phyloP scores from a whole-genome alignment of 2,888 invertebrate genomes.

The Leucophenga montana region DNA sequence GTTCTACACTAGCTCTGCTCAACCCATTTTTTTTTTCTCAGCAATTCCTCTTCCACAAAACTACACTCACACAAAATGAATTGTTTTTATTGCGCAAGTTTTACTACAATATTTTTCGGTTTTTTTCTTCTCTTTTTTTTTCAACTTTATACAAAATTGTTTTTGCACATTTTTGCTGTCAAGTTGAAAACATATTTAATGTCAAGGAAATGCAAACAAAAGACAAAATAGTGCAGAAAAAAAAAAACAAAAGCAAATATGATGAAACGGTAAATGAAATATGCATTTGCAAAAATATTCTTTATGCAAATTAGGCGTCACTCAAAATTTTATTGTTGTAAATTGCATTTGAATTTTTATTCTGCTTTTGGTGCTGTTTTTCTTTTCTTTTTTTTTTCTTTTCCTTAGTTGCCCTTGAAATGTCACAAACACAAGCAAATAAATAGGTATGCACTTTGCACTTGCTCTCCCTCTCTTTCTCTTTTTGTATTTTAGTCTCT shows the following conservation, averaged over 20 bases:
- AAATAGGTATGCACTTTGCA: neutral
- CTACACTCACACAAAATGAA: too few species aligned
- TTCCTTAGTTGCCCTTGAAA: neutral
- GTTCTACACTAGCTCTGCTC: too few species aligned
- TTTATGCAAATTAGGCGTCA: conserved; percentile 9
- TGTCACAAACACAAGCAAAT: neutral
- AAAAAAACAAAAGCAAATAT: neutral
- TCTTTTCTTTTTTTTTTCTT: conserved; percentile 26
- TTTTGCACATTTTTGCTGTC: neutral
- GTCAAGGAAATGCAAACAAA: neutral
- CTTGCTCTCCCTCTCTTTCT: neutral
- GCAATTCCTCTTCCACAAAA: too few species aligned
- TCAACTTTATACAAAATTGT: too few species aligned
- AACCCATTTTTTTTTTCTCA: too few species aligned
- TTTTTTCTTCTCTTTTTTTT: too few species aligned
- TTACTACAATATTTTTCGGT: too few species aligned
- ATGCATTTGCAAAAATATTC: neutral
- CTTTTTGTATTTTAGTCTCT: too few species aligned
- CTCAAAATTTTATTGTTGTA: conserved; percentile 8
- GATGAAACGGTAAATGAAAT: conserved; percentile 14
- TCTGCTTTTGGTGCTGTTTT: conserved; percentile 35
- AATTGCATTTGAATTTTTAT: conserved; percentile 7
- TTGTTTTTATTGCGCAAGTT: too few species aligned
- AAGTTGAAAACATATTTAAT: neutral
- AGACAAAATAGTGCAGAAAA: neutral